These are phyloP conservation scores for Geopemphigus sp. DNA, from an alignment of 1,140 invertebrate genomes.

Conservation along the genomic window DNA sequence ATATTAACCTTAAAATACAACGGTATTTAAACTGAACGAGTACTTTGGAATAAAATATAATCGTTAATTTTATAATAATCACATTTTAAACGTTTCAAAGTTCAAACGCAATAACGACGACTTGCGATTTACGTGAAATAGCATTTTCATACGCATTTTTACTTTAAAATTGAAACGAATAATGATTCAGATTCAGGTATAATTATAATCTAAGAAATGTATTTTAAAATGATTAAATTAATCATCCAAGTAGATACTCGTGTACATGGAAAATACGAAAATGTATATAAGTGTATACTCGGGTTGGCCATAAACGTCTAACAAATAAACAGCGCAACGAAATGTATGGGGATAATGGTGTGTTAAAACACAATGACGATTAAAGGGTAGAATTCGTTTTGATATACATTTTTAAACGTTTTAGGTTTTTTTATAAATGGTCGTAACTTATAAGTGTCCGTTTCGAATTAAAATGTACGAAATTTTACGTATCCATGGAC, in stretches of 20 bases:
- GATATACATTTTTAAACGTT: conserved; percentile 6
- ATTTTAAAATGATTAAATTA: conserved; percentile 27
- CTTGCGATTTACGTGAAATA: not conserved
- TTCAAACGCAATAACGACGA: too few species aligned
- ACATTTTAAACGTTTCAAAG: too few species aligned
- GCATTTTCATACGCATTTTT: not conserved
- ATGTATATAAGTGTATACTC: not conserved
- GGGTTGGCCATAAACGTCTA: not conserved
- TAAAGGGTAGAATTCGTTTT: not conserved
- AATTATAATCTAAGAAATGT: not conserved
- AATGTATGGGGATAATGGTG: not conserved
- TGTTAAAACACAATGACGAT: not conserved
- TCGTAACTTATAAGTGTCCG: not conserved
- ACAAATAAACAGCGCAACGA: not conserved
- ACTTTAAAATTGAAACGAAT: not conserved
- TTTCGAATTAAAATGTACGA: too few species aligned
- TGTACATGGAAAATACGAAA: not conserved
- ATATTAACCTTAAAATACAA: not conserved
- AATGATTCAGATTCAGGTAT: not conserved
- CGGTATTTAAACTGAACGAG: not conserved
- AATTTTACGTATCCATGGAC: too few species aligned
- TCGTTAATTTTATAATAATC: not conserved
- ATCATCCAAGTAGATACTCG: conserved; percentile 2
- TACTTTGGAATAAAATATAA: too few species aligned
- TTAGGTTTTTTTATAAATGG: not conserved